phyloP scores from a whole-genome alignment of 2,888 invertebrate species.

The Epiblema foenella region DNA sequence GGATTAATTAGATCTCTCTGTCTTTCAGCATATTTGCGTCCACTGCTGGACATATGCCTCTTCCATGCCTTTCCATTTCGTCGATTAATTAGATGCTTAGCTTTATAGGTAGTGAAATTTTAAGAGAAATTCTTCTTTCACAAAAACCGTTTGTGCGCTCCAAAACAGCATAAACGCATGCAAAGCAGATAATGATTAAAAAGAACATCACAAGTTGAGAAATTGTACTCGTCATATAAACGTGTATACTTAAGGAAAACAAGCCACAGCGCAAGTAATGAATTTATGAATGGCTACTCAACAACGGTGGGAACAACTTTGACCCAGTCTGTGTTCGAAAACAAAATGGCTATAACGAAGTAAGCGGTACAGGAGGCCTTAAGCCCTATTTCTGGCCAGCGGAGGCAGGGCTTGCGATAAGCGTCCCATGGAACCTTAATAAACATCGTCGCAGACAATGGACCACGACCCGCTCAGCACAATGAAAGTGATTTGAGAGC shows the following conservation, averaged over 20 bases:
- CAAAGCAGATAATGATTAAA: neutral
- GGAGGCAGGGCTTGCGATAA: constrained; percentile 22
- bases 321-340: constrained; percentile 30
- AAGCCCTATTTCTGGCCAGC: constrained; percentile 3
- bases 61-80: no score
- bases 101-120: neutral
- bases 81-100: neutral
- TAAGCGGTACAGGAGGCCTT: constrained; percentile 1
- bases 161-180: no score
- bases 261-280: constrained; percentile 14
- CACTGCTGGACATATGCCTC: no score
- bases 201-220: neutral
- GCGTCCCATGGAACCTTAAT: constrained; percentile 36
- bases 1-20: no score
- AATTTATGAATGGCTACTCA: constrained; percentile 28
- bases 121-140: neutral
- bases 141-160: no score
- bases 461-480: constrained; percentile 40
- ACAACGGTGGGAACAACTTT: constrained; percentile 43
- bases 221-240: constrained; percentile 17
- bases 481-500: constrained; percentile 50
- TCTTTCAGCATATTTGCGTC: no score
- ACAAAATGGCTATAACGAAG: constrained; percentile 12
- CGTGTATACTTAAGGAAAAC: constrained; percentile 2
- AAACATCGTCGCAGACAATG: constrained; percentile 37